These are phyloP conservation scores for Polyploca ridens DNA, from an alignment of 2,888 invertebrate genomes.

Conservation along the genomic window DNA sequence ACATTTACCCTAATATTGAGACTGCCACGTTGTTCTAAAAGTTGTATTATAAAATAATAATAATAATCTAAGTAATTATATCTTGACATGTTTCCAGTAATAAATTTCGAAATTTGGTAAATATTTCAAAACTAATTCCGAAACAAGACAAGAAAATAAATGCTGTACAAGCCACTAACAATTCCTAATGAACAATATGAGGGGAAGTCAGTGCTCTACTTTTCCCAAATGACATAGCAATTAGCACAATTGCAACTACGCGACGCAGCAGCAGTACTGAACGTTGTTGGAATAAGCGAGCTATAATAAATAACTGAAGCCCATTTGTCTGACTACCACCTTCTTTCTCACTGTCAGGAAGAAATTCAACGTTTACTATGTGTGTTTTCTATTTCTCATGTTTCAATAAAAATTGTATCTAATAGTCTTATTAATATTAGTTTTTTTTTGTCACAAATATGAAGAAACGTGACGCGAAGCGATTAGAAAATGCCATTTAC, in stretches of 20 bases:
- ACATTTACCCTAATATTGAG: no score
- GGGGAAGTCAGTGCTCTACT: constrained; percentile 20
- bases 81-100: no score
- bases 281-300: constrained; percentile 26
- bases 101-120: no score
- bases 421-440: no score
- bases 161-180: constrained; percentile 16
- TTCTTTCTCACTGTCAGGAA: constrained; percentile 39
- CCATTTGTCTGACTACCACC: constrained; percentile 34
- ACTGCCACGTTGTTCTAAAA: no score
- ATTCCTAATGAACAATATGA: constrained; percentile 25
- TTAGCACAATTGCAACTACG: constrained; percentile 30
- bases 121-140: background rate
- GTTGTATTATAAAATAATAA: no score
- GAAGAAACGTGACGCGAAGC: no score
- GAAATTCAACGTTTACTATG: constrained; percentile 35
- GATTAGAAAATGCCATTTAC: no score
- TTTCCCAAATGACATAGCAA: constrained; percentile 33
- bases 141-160: background rate
- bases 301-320: constrained; percentile 36
- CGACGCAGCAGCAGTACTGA: constrained; percentile 25
- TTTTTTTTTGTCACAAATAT: no score
- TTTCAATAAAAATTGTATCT: no score
- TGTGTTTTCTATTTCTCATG: background rate
- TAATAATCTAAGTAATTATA: no score